Percentiles rank a stretch among this genome's conserved stretches.
Evolutionary conservation across 1,140 invertebrate species (phyloP).

Genomic region (Nephotettix cincticeps): DNA sequence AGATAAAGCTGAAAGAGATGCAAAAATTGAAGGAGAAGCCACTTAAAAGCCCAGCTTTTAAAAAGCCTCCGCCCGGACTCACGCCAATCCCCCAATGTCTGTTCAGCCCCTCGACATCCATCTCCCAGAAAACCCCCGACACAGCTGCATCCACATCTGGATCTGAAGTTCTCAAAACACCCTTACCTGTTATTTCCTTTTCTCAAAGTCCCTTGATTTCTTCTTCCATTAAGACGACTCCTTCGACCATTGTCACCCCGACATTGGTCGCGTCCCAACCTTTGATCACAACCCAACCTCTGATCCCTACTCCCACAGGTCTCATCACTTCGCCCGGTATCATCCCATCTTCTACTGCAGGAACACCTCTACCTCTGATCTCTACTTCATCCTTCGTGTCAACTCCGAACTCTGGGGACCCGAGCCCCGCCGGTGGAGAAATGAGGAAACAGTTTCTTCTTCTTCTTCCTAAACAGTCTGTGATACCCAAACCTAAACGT

Average conservation of each 20-base stretch:
- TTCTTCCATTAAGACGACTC: neutral
- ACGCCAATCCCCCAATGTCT: neutral
- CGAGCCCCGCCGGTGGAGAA: neutral
- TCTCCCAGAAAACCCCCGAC: neutral
- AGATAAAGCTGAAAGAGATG: too few species aligned
- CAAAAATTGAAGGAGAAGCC: too few species aligned
- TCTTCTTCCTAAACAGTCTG: neutral
- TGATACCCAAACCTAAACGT: too few species aligned
- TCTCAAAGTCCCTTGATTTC: too few species aligned
- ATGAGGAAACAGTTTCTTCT: constrained; percentile 12
- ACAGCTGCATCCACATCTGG: too few species aligned
- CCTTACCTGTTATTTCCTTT: too few species aligned
- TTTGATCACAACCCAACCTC: too few species aligned
- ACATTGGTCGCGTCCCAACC: neutral
- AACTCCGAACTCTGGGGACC: neutral
- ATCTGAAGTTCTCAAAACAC: too few species aligned
- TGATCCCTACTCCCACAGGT: too few species aligned
- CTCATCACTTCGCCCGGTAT: too few species aligned
- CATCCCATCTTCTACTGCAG: too few species aligned
- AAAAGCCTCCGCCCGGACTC: neutral
- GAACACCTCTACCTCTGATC: too few species aligned
- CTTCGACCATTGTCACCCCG: neutral
- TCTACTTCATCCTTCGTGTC: neutral
- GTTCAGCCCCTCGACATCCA: neutral
- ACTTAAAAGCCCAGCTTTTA: neutral